phyloP scores from a whole-genome alignment of 2,113 vertebrate species.

The Chionomys nivalis region DNA sequence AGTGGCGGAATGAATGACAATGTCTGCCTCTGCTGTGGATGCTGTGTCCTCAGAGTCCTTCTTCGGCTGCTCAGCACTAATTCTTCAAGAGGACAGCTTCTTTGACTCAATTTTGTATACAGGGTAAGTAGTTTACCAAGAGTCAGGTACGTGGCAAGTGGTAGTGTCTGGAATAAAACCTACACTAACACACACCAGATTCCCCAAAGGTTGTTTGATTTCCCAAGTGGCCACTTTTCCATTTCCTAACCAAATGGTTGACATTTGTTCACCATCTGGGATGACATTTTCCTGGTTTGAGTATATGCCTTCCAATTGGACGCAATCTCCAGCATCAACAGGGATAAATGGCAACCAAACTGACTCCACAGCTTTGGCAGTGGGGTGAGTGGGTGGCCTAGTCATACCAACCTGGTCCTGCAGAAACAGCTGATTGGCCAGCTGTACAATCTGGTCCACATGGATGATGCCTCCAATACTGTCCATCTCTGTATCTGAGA shows the following conservation, averaged over 20 bases:
- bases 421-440: constrained; percentile 95
- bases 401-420: constrained; percentile 92
- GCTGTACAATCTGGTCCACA: constrained; percentile 92
- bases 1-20: background rate
- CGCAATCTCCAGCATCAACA: background rate
- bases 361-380: background rate
- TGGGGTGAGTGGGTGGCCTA: background rate
- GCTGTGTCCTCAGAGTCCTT: background rate
- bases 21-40: background rate
- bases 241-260: constrained; percentile 58
- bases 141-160: background rate
- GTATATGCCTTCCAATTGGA: constrained; percentile 3
- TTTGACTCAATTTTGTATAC: background rate
- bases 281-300: constrained; percentile 53
- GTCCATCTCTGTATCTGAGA: constrained; percentile 93
- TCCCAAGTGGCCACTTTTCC: constrained; percentile 36
- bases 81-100: background rate
- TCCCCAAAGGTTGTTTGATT: constrained; percentile 30
- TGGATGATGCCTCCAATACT: constrained; percentile 94
- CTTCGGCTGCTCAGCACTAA: background rate
- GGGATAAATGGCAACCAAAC: constrained; percentile 36
- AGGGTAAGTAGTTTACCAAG: background rate
- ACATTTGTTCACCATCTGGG: constrained; percentile 54
- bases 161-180: background rate
- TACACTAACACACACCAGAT: background rate